phyloP scores from a whole-genome alignment of 23 tunicate species.

The Styela plicata region DNA sequence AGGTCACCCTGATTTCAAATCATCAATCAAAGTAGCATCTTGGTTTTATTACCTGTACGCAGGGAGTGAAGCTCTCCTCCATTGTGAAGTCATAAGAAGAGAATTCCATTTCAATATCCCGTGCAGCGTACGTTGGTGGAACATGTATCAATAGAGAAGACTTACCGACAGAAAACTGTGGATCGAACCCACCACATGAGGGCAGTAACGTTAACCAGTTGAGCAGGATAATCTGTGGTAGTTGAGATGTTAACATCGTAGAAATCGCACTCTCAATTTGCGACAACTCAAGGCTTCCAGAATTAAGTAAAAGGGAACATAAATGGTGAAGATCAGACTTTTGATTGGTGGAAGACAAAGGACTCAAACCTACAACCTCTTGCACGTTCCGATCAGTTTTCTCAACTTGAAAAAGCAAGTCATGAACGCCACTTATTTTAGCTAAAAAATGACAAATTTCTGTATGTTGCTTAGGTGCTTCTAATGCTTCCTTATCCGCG shows the following conservation, averaged over 20 bases:
- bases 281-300: background rate
- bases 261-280: conserved; percentile 1
- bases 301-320: background rate
- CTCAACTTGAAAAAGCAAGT: background rate
- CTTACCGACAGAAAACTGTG: conserved; percentile 1
- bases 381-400: too few relatives aligned
- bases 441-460: background rate
- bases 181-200: background rate
- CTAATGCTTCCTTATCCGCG: background rate
- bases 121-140: background rate
- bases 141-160: background rate
- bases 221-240: background rate
- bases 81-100: background rate
- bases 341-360: background rate
- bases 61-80: background rate
- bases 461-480: background rate
- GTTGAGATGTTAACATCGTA: background rate
- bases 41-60: background rate
- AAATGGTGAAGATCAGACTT: background rate
- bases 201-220: conserved; percentile 14
- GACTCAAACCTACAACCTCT: too few relatives aligned
- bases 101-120: conserved; percentile 22
- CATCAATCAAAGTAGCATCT: too few relatives aligned
- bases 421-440: background rate
- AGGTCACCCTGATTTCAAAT: too few relatives aligned